Evolutionary conservation across 2,113 vertebrate genomes (phyloP), one percentile per base, ranked within the genome.

Genomic region (Aythya baeri): DNA sequence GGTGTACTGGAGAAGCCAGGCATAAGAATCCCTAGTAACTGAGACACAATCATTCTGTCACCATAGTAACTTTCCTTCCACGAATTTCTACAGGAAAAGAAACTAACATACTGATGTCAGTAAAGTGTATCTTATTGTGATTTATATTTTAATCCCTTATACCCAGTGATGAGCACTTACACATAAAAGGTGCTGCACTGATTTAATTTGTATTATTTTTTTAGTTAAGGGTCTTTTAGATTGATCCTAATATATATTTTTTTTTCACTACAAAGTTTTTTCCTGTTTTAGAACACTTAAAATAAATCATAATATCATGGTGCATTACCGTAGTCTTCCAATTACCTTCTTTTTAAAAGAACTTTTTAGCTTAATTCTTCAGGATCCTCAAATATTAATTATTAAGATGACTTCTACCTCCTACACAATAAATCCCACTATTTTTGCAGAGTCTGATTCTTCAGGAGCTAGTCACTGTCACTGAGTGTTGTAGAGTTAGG

Each of bases 31-130:
- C 25, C 66, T 61, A 85, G 57, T 54, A 93, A 66, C 7, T 59
- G 31, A 91, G 70, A 90, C 31, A 66, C 21, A 86, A 66, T 89
- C n/a, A 63, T 78, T 92, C 55, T 80, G 78, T 97, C 81, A 89
- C 96, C 72, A 95, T 91, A 90, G 93, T 41, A 97, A 96, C 90
- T n/a, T 80, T 88, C 68, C 62, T 76, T 91, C 54, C 61, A 78
- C 8, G 16, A 88, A 89, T 70, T 88, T 88, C n/a, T 0, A 0
- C 63, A 78, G 41, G 27, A 75, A 91, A 71, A 94, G 43, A 68
- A 36, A 4, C 32, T 52, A 80, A 81, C 23, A 58, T 55, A 32
- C 13, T 86, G 80, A 43, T 54, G 72, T n/a, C 38, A 36, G 55
- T 55, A 57, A 93, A 81, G 23, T 68, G 15, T 43, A 57, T 59